Evolutionary conservation across 2,113 vertebrate genomes (phyloP).

Genomic region (Taxidea taxus): DNA sequence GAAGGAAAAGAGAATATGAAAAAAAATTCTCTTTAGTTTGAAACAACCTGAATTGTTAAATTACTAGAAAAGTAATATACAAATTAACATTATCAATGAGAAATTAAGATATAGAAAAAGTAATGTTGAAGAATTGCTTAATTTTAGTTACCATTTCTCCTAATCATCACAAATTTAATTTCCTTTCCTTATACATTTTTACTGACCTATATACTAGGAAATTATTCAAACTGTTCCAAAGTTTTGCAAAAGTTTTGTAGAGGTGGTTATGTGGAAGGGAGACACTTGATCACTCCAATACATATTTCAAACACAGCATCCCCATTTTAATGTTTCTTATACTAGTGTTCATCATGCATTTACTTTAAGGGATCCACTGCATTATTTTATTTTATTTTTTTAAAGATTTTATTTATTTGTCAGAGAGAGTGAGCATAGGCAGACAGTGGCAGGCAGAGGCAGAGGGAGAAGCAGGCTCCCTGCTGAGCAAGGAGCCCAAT

Average conservation of each 20-base stretch:
- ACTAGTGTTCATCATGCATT: not conserved
- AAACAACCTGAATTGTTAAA: not conserved
- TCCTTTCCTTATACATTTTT: not conserved
- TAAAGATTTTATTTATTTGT: no score
- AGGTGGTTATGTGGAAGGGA: not conserved
- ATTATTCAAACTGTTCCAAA: not conserved
- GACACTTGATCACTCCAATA: not conserved
- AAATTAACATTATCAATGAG: not conserved
- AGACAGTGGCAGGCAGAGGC: no score
- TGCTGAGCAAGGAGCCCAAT: no score
- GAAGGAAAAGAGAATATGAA: slow-evolving; percentile 6
- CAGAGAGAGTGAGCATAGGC: no score
- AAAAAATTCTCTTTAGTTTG: not conserved
- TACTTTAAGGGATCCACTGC: not conserved
- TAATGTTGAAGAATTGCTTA: not conserved
- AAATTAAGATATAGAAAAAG: not conserved
- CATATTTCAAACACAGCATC: not conserved
- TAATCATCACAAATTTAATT: not conserved
- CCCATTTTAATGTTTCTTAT: not conserved
- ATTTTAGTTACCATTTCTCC: not conserved
- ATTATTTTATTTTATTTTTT: no score
- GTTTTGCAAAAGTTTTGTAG: not conserved
- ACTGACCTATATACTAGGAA: not conserved
- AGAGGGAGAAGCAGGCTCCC: no score
- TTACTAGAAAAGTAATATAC: not conserved